A percentile compares a stretch with the other conserved stretches of the same genome.
Conservation (phyloP, 2,113 vertebrate genomes). For the Paratilapia polleni region DNA sequence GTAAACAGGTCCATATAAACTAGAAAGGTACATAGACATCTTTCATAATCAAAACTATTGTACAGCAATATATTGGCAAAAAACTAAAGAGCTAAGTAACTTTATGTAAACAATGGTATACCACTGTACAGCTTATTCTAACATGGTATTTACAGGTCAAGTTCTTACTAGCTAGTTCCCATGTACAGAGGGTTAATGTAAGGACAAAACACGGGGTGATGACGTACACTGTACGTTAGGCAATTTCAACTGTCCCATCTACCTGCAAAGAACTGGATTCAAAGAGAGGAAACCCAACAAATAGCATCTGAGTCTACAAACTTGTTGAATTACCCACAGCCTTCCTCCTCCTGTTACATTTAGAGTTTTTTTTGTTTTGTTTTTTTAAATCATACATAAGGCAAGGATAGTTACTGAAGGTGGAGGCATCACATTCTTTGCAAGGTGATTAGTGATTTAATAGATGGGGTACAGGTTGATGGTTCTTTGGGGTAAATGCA, state of each 20-base stretch:
- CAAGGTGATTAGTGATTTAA: slow-evolving; percentile 59
- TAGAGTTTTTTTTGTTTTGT: slow-evolving; percentile 12
- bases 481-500: slow-evolving; percentile 82
- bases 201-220: slow-evolving; percentile 82
- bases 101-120: slow-evolving; percentile 96
- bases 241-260: slow-evolving; percentile 62
- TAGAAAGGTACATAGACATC: slow-evolving; percentile 81
- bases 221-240: slow-evolving; percentile 68
- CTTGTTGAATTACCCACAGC: slow-evolving; percentile 42
- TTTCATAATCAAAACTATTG: slow-evolving; percentile 80
- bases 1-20: slow-evolving; percentile 85
- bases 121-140: slow-evolving; percentile 89
- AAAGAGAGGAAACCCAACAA: slow-evolving; percentile 49
- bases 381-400: slow-evolving; percentile 68
- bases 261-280: slow-evolving; percentile 59
- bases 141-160: slow-evolving; percentile 90
- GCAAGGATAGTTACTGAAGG: slow-evolving; percentile 74
- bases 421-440: slow-evolving; percentile 76
- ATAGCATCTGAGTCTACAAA: slow-evolving; percentile 26
- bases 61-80: slow-evolving; percentile 86
- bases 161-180: slow-evolving; percentile 67
- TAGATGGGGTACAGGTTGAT: slow-evolving; percentile 49
- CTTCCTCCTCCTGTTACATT: slow-evolving; percentile 42
- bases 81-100: slow-evolving; percentile 84
- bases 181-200: slow-evolving; percentile 75